Base-by-base conservation (phyloP, 2,797 vertebrate genomes). In the Rhyacichthys aspro region DNA sequence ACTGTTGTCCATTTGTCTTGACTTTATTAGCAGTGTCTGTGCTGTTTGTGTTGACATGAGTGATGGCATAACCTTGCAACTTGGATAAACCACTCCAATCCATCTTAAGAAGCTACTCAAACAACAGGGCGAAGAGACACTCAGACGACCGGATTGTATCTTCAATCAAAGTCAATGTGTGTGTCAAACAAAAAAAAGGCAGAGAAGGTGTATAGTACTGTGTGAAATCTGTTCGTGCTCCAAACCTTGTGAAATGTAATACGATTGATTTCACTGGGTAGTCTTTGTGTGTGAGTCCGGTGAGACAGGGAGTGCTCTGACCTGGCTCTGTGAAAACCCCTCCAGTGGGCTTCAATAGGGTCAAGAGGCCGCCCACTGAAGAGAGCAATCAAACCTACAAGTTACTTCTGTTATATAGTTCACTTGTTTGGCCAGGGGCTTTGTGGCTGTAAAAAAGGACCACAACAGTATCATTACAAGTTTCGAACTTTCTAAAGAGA, bases 81-180 rank as follows among this genome's bases (percentile, higher is more conserved):
- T 16, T 5, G 12, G 16, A 46, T 38, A 53, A 65, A 72, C 55
- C 14, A 19, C 61, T 17, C 44, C 23, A 57, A 74, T 72, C 61
- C 33, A 52, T 79, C 71, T 69, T 43, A n/a, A 62, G 48, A 33
- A 44, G 49, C 38, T 7, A 11, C 54, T 63, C 55, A 50, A 57
- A 52, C 49, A 17, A 23, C 1, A 4, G 8, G 28, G 37, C 23
- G 17, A 59, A 59, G 15, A 63, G 38, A 56, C 36, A 50, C 11
- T 6, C 11, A 46, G 38, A 12, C 32, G 39, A 18, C 5, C 0
- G 14, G 7, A 33, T 15, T 67, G 42, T 16, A 18, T 63, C 59
- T 50, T 74, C 46, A 52, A 42, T 70, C 69, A 67, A 58, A 49
- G 43, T 64, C 60, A 60, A 11, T 2, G 0, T 8, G 56, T 59